Conservation (phyloP, 1,140 invertebrate species). For the Diorhabda elongata region DNA sequence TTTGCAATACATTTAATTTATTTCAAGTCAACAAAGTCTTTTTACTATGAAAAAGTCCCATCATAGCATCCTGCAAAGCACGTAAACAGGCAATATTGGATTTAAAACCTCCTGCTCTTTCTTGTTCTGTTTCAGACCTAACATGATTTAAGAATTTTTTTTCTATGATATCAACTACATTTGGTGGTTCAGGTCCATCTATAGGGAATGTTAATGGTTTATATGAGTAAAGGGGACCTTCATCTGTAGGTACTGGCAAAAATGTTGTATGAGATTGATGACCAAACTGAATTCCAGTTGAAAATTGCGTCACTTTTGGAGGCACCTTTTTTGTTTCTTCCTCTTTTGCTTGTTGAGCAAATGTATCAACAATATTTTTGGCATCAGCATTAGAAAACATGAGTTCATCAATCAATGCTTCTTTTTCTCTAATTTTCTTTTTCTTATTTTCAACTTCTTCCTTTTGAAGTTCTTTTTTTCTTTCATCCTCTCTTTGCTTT, state of each 20-base stretch:
- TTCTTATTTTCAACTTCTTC: constrained; percentile 74
- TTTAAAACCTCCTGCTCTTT: constrained; percentile 85
- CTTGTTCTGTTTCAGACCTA: constrained; percentile 61
- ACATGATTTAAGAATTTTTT: constrained; percentile 77
- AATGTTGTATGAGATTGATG: constrained; percentile 53
- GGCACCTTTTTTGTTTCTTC: constrained; percentile 40
- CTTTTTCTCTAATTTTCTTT: constrained; percentile 79
- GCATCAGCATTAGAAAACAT: constrained; percentile 90
- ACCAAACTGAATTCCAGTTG: constrained; percentile 74
- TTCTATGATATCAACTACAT: constrained; percentile 57
- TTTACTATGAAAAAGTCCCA: constrained; percentile 70
- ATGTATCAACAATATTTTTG: constrained; percentile 79
- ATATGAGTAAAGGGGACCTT: constrained; percentile 72
- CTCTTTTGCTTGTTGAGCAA: constrained; percentile 64
- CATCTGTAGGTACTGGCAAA: constrained; percentile 66
- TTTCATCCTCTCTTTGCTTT: constrained; percentile 64
- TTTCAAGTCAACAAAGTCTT: constrained; percentile 22
- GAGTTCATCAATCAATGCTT: constrained; percentile 88
- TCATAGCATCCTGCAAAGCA: constrained; percentile 86
- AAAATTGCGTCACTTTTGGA: constrained; percentile 65
- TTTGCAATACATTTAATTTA: neutral
- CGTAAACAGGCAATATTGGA: constrained; percentile 77
- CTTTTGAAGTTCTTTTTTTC: constrained; percentile 56
- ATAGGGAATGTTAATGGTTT: constrained; percentile 54
- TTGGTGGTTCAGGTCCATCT: constrained; percentile 72